Base-by-base conservation (phyloP, 2,797 vertebrate species). In the Pipistrellus pygmaeus region DNA sequence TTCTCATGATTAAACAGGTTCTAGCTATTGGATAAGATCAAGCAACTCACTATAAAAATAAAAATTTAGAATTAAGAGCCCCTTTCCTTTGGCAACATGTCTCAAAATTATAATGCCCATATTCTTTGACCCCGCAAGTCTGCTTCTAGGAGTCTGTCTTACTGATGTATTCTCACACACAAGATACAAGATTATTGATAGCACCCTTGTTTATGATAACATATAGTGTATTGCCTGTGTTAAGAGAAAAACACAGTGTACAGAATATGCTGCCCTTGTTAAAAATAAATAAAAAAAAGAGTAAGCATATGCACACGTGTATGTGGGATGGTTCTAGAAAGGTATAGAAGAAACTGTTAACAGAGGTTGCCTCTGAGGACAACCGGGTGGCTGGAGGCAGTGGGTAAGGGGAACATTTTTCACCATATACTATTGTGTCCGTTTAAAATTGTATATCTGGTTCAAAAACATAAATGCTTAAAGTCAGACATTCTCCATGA, bases 131-230 rank as follows among this genome's bases (percentile, higher is more conserved):
- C 46, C 27, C 35, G 23, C 15, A 30, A 48, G 14, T 32, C n/a
- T 57, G 44, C 64, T 57, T 90, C 64, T 41, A 68, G 32, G 60
- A 71, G 76, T 91, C 46, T 77, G 38, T 89, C 92, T 87, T 85
- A 41, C 41, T 94, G 32, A 82, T 27, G 66, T 1, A 53, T 62
- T 51, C 30, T 78, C 48, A 55, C 38, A 60, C 10, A 32, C 38
- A 41, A 86, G 30, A 83, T 8, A 20, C 13, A 57, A 44, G 25
- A 81, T 77, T 91, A 72, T 51, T 81, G 15, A 51, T 27, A 88
- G 60, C 12, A 46, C 27, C 13, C 30, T 86, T 78, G 11, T 21
- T 80, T 60, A 80, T 55, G 78, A 71, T 3, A 82, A 0, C 21
- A 8, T 82, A 0, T 5, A 48, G 20, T 55, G 46, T 35, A 32